These are phyloP conservation scores for Myopa tessellatipennis DNA, from an alignment of 2,888 invertebrate species.

Conservation along the genomic window DNA sequence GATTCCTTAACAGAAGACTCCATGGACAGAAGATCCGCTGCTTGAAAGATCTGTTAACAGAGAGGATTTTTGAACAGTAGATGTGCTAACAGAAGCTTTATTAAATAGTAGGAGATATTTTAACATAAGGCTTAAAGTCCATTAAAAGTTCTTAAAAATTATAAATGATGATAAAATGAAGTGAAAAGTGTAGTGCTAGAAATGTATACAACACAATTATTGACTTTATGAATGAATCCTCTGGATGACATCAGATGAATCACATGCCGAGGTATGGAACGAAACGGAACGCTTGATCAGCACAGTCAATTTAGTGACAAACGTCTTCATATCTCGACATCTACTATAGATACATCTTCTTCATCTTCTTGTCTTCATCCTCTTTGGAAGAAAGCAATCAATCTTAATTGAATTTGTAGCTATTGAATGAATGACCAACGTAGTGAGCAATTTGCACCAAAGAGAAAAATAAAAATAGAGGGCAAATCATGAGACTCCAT, in stretches of 20 bases:
- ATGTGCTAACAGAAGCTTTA: too few species aligned
- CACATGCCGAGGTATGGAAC: too few species aligned
- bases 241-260: not conserved
- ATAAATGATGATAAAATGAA: too few species aligned
- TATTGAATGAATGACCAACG: constrained; percentile 2
- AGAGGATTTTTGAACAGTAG: too few species aligned
- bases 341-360: not conserved
- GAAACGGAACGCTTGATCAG: not conserved
- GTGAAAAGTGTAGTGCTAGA: not conserved
- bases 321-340: constrained; percentile 18
- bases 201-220: not conserved
- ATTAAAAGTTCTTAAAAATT: too few species aligned
- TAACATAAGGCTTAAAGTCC: too few species aligned
- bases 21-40: too few species aligned
- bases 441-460: not conserved
- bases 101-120: too few species aligned
- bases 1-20: too few species aligned
- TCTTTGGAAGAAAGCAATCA: constrained; percentile 6
- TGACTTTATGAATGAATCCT: not conserved
- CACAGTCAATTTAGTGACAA: constrained; percentile 9
- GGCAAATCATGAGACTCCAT: too few species aligned
- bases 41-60: too few species aligned
- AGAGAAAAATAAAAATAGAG: too few species aligned
- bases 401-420: constrained; percentile 33
- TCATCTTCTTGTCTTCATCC: not conserved